Base-by-base conservation (phyloP, 2,113 vertebrate genomes). In the Brienomyrus longianalis region DNA sequence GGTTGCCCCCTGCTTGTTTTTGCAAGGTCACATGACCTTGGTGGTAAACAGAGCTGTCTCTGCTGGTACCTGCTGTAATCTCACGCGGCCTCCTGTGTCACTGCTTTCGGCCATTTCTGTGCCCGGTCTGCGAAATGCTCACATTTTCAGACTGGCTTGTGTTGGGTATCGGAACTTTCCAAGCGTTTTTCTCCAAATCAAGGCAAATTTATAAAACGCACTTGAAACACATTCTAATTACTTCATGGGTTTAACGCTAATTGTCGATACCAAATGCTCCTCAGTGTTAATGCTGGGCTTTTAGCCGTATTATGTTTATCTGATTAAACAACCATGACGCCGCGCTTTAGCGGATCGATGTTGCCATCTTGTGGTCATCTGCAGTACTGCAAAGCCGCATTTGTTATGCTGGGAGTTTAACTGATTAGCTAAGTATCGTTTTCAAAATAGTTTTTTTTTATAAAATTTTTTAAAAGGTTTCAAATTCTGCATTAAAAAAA, bases 321-420 rank as follows among this genome's bases (percentile, higher is more conserved):
- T 27, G 43, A 45, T 2, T 85, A 50, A 47, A 45, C 83, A 50
- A n/a, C 21, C 21, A 27, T 85, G 45, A 50, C 23, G 13, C 21
- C 5, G 19, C 5, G 5, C 83, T 50, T 45, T 47, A 84, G 45
- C 35, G 1, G 52, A 27, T 17, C 15, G 54, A 27, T 59, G 47
- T 90, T 84, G 11, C 90, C 88, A 88, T 74, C 88, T 88, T 85
- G 88, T 89, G 88, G 86, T 91, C 27, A 70, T 35, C 10, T 35
- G 8, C 19, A 17, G 62, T 7, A 77, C 50, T 89, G 85, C 88
- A 88, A 15, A 39, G 13, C 3, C 2, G 10, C 52, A 4, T 17
- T n/a, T 86, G 5, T 45, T 45, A 4, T 23, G 19, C 21, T 47
- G 43, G 35, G 19, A 9, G 43, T 3, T 3, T 83, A 21, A 9